Base-by-base conservation (phyloP, 2,888 invertebrate species). In the Gastrophysa polygoni region DNA sequence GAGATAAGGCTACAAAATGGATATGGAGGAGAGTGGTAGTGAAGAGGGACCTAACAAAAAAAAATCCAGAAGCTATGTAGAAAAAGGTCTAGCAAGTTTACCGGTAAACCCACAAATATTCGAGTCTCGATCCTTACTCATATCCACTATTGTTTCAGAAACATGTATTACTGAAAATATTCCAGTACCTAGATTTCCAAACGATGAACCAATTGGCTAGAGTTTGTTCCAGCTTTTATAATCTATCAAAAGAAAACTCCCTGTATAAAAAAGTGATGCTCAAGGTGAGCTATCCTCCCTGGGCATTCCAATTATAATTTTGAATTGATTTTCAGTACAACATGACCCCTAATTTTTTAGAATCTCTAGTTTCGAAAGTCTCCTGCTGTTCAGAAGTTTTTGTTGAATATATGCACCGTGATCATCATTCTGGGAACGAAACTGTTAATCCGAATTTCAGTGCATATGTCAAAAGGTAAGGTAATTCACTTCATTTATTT, bases 201-300 rank as follows among this genome's bases (percentile, higher is more conserved):
- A 71, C 73, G 2, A 71, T 76, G 20, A n/a, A n/a, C n/a, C n/a
- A n/a, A n/a, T n/a, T n/a, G n/a, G n/a, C 75, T 47, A 71, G 67
- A 57, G 47, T 76, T 50, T 76, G 76, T 66, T 72, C 71, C 68
- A 74, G 71, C 29, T 72, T 76, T 48, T 68, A 73, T 63, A 68
- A 73, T 61, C 63, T 72, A 52, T 74, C 76, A 18, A 74, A 72
- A 60, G 73, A 75, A 54, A 64, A 68, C 61, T 67, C 70, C 18
- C 66, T 76, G 50, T 76, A 75, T 61, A 71, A 63, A 63, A 71
- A 71, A 59, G 67, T 75, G 44, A 67, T 64, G n/a, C 68, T 75
- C 63, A 74, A 74, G 71, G 76, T 75, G 65, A 38, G 61, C 57
- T 38, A 18, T 52, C 71, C 71, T 65, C 60, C 72, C 72, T 71